Evolutionary conservation across 1,140 invertebrate species (phyloP), one percentile per base, ranked within the genome.

Genomic region (Steinernema khuongi): DNA sequence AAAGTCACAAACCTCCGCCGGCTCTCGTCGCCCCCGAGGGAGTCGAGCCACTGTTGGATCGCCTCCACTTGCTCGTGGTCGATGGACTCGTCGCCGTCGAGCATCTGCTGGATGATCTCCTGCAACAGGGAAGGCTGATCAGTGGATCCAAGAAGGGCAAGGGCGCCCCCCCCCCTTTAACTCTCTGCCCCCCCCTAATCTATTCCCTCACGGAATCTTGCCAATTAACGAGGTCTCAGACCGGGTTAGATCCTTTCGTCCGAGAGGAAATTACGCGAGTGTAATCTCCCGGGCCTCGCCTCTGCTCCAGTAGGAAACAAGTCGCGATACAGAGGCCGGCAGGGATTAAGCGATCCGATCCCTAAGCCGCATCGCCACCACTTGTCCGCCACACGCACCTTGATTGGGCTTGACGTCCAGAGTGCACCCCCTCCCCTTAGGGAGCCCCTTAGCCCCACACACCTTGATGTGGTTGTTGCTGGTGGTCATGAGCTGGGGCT

Each of bases 391-490:
- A n/a, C n/a, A n/a, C n/a, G n/a, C n/a, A n/a, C n/a, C n/a, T n/a
- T n/a, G n/a, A n/a, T n/a, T n/a, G n/a, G n/a, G n/a, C n/a, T n/a
- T n/a, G n/a, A n/a, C n/a, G n/a, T n/a, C n/a, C 11, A 2, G 22
- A 60, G 14, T 26, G 50, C 4, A 14, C 50, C 50, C 19, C 14
- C 7, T 60, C 50, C 50, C 50, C 50, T n/a, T 17, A 22, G 50
- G 14, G 7, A 22, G 4, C 22, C 50, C 11, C 50, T 60, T 22
- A 60, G 22, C 50, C 29, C 22, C 17, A 28, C 72, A 66, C 19
- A 78, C 77, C 66, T 74, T 78, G 36, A 78, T 60, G 28, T 73
- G 75, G 67, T 78, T 78, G 22, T 78, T 74, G n/a, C 76, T 44
- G 17, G 68, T 68, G 30, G 60, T 70, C 44, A 78, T 28, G 11